These are phyloP conservation scores for Callyntrura sp. DNA, from an alignment of 2,888 invertebrate genomes.

Conservation along the genomic window DNA sequence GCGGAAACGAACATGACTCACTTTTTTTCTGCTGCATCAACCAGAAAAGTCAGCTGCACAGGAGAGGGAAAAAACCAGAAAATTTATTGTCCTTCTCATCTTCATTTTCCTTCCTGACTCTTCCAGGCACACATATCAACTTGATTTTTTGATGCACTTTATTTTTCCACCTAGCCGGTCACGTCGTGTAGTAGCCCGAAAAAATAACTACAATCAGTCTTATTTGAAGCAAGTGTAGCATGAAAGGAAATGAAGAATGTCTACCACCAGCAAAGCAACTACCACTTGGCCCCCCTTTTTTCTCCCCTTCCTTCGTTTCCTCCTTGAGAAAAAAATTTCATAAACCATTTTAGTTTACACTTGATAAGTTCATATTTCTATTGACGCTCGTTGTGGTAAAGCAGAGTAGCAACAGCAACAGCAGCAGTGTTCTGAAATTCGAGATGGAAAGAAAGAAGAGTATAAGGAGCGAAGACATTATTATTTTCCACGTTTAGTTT, in stretches of 20 bases:
- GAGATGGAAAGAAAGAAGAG: slow-evolving; percentile 27
- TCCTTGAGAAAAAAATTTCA: slow-evolving; percentile 46
- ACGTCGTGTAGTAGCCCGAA: slow-evolving; percentile 22
- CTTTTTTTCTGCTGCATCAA: slow-evolving; percentile 62
- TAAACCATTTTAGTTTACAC: slow-evolving; percentile 43
- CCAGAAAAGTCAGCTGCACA: slow-evolving; percentile 60
- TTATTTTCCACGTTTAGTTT: slow-evolving; percentile 49
- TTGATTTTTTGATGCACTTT: slow-evolving; percentile 54
- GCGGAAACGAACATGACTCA: not conserved
- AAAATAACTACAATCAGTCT: slow-evolving; percentile 37
- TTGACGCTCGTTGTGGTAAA: not conserved
- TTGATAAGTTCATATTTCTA: slow-evolving; percentile 50
- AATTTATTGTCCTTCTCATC: slow-evolving; percentile 48
- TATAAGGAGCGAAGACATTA: slow-evolving; percentile 34
- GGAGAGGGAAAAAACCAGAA: not conserved
- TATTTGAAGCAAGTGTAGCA: slow-evolving; percentile 50
- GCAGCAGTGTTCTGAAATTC: slow-evolving; percentile 12
- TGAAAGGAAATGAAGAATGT: slow-evolving; percentile 57
- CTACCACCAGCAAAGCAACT: not conserved
- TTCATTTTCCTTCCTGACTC: slow-evolving; percentile 32
- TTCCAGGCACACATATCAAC: slow-evolving; percentile 26
- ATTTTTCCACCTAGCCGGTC: slow-evolving; percentile 55
- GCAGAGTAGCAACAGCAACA: not conserved
- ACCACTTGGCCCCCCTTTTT: not conserved
- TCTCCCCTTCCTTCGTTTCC: not conserved